Base-by-base conservation (phyloP, 2,888 invertebrate genomes). In the Drosophila subsilvestris region DNA sequence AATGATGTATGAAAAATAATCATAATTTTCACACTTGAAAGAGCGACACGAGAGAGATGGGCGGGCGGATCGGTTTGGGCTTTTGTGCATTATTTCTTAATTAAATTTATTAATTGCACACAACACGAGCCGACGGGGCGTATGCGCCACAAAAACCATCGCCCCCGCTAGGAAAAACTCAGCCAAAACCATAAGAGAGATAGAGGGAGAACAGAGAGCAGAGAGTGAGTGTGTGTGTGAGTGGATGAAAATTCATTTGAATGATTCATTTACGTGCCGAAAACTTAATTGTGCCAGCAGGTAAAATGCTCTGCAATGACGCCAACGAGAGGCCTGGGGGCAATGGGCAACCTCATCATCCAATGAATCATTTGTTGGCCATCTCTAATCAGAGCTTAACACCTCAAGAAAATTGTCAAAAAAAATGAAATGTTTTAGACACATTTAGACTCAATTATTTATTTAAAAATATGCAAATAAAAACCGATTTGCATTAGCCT, bases 91-190 rank as follows among this genome's bases (percentile, higher is more conserved):
- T 86, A 81, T 84, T 79, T 86, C 86, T 86, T 86, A 86, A 87
- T 86, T 86, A 86, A 86, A 86, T 87, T 87, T 86, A 86, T 86
- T 86, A 86, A 86, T 86, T 87, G 88, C 88, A 86, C 79, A 87
- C 79, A 85, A 73, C 86, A 83, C 78, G 86, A 75, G 80, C 62
- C 63, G 51, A 65, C 65, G 67, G 68, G 74, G 65, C 79, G 83
- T 74, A 77, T 78, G 79, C 14, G 61, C 50, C 17, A 58, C 75
- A 75, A 42, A 76, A 60, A 18, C n/a, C 47, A 12, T 42, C 76
- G 76, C 51, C 54, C 61, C 58, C 68, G 27, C 61, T 44, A 17
- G 2, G 22, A 44, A 25, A 63, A 44, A 32, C 22, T 66, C 59
- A 44, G 2, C 22, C n/a, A 48, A 68, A 58, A 59, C 57, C 25